Conservation (phyloP, 2,888 invertebrate genomes). For the Nephrocerus scutellatus region DNA sequence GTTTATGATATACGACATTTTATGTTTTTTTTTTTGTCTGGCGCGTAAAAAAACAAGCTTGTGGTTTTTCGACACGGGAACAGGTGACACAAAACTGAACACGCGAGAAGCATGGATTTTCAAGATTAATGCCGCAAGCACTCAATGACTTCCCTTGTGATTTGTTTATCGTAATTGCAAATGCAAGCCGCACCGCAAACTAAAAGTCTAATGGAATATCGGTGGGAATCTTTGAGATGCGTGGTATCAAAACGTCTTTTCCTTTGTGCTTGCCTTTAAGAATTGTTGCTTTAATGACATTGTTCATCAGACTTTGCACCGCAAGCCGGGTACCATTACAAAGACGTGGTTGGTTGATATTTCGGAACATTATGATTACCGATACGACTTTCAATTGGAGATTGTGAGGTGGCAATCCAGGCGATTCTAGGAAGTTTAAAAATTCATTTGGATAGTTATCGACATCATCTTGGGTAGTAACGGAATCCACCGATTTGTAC, state of each 20-base stretch:
- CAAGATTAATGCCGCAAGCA: conserved; percentile 12
- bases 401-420: conserved; percentile 19
- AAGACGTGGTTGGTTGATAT: conserved; percentile 25
- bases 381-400: conserved; percentile 25
- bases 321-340: conserved; percentile 26
- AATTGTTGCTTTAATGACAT: conserved; percentile 29
- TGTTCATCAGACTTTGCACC: conserved; percentile 24
- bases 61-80: conserved; percentile 16
- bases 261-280: background rate
- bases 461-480: conserved; percentile 8
- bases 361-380: conserved; percentile 23
- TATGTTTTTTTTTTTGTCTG: conserved; percentile 14
- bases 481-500: conserved; percentile 16
- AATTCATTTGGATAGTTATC: conserved; percentile 19
- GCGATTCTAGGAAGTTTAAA: conserved; percentile 18
- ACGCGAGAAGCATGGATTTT: conserved; percentile 8
- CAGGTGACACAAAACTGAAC: conserved; percentile 13
- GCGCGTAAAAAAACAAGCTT: conserved; percentile 4
- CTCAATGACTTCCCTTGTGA: conserved; percentile 17
- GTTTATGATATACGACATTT: too few relatives aligned
- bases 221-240: background rate
- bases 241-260: conserved; percentile 1
- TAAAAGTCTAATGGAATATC: conserved; percentile 3
- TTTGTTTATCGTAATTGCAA: conserved; percentile 19
- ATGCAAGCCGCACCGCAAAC: conserved; percentile 11